Conservation (phyloP, 1,140 invertebrate species). For the Drosophila sp. region DNA sequence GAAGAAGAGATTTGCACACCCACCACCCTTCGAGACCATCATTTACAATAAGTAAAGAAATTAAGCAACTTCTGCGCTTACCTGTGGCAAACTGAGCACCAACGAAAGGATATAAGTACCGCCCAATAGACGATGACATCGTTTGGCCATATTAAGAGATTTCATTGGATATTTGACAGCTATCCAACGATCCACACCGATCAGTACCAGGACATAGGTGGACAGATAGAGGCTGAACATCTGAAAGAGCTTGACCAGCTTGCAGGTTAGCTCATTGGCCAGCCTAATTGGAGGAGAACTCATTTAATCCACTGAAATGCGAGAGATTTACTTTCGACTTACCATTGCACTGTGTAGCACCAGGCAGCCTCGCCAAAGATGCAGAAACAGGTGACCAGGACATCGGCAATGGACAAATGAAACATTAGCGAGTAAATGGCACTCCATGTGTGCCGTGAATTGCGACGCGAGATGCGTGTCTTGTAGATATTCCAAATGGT, state of each 20-base stretch:
- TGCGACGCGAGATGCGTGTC: conserved; percentile 84
- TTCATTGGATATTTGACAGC: conserved; percentile 93
- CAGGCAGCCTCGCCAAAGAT: conserved; percentile 91
- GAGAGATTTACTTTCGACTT: neutral
- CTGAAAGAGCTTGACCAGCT: conserved; percentile 92
- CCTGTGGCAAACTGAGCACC: conserved; percentile 91
- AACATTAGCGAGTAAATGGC: conserved; percentile 91
- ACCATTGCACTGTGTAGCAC: conserved; percentile 91
- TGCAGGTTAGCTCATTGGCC: conserved; percentile 90
- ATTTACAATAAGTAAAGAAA: neutral
- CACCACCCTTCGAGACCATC: too few relatives aligned
- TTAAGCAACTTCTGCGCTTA: conserved; percentile 80
- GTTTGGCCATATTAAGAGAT: conserved; percentile 86
- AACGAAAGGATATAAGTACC: conserved; percentile 88
- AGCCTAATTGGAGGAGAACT: conserved; percentile 41
- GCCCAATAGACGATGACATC: conserved; percentile 86
- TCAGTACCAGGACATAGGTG: conserved; percentile 92
- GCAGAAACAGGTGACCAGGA: conserved; percentile 91
- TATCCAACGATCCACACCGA: conserved; percentile 91
- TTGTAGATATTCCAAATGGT: conserved; percentile 90
- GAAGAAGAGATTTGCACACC: neutral
- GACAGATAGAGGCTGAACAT: conserved; percentile 93
- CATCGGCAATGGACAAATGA: conserved; percentile 90
- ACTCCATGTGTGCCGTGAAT: conserved; percentile 86
- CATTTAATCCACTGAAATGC: neutral